Conservation (phyloP, 2,888 invertebrate genomes). For the Myathropa florea region DNA sequence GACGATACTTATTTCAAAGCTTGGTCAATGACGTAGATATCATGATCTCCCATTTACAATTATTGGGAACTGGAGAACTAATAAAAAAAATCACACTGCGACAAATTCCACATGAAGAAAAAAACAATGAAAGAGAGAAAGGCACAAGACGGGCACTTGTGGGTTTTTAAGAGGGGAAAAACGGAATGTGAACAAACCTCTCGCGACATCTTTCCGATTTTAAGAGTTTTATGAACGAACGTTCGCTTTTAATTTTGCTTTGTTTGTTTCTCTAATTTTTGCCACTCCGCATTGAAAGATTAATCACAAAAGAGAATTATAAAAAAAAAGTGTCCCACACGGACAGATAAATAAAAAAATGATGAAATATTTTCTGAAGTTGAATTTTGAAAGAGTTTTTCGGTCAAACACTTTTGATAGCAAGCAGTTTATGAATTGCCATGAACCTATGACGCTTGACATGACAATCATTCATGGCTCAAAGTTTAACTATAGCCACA, state of each 20-base stretch:
- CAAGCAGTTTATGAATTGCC: slow-evolving; percentile 23
- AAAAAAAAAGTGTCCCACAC: slow-evolving; percentile 8
- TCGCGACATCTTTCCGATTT: not conserved
- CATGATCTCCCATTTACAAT: not conserved
- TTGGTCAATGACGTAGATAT: not conserved
- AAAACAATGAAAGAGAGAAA: not conserved
- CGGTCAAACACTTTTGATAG: slow-evolving; percentile 25
- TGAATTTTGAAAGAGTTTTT: slow-evolving; percentile 26
- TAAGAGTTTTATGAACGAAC: not conserved
- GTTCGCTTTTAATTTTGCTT: not conserved
- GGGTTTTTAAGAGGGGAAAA: not conserved
- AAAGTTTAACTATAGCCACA: not conserved
- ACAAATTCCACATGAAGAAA: not conserved
- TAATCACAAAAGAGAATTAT: slow-evolving; percentile 4
- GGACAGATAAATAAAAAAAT: slow-evolving; percentile 8
- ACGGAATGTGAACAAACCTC: slow-evolving; percentile 19
- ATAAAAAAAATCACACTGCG: not conserved
- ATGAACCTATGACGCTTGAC: slow-evolving; percentile 21
- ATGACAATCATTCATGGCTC: slow-evolving; percentile 11
- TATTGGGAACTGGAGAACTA: not conserved
- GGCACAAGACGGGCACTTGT: not conserved
- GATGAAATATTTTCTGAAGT: slow-evolving; percentile 27
- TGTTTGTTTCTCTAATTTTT: slow-evolving; percentile 24
- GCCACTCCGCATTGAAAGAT: not conserved
- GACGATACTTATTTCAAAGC: not conserved